Evolutionary conservation across 2,113 vertebrate species (phyloP), one percentile per base, ranked within the genome.

Genomic region (Podiceps cristatus): DNA sequence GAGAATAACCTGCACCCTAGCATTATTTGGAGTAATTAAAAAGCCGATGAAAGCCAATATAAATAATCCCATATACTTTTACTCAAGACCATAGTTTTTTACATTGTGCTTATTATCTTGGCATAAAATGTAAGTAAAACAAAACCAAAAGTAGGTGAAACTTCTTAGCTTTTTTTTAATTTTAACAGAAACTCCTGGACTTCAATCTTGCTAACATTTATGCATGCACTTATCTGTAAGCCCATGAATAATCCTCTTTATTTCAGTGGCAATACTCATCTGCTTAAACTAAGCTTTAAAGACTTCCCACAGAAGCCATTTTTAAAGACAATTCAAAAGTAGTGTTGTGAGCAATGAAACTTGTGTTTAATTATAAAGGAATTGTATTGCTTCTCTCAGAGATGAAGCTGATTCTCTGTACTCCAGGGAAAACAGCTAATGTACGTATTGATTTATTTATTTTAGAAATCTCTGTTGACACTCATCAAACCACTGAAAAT

Each of bases 281-380:
- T 96, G 31, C 86, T 96, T 93, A 95, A 92, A 86, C 29, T 71
- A 88, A 93, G 78, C 88, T 80, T 67, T 92, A 86, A 90, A 92
- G 45, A 4, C 50, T 73, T 80, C 86, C 71, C 88, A 93, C 35
- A 62, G 79, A 92, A 96, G 59, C 40, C 82, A 66, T 93, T 96
- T 69, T 87, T 83, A 69, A 94, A 72, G 47, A 77, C 68, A 62
- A 91, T 96, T 80, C 1, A 1, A 67, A 86, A 83, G 59, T 49
- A 69, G 22, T 67, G 37, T 82, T 22, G 2, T 86, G 18, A 95
- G 40, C 24, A 72, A 60, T 28, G 37, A 71, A 92, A 84, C 76
- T 88, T 58, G 44, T 0, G 0, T 66, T 93, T 93, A 92, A 83
- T 95, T 95, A 52, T n/a, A 67, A 67, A 28, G 72, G 63, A 94